Conservation (phyloP, 2,113 vertebrate genomes). For the Erythrolamprus reginae region DNA sequence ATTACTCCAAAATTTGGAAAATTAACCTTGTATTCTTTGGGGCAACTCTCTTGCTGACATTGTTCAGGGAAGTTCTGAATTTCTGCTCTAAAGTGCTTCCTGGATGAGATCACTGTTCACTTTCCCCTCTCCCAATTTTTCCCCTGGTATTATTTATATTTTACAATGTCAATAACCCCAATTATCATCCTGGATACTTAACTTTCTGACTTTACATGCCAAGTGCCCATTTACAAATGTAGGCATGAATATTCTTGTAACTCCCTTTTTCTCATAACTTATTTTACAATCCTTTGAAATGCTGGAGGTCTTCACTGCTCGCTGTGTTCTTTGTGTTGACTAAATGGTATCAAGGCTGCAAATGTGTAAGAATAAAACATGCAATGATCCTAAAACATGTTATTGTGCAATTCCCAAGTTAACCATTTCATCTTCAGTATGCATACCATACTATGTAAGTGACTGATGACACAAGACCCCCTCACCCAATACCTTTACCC, state of each 20-base stretch:
- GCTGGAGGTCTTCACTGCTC: neutral
- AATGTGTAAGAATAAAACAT: neutral
- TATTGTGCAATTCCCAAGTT: neutral
- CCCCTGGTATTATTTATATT: neutral
- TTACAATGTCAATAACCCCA: neutral
- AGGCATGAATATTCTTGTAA: neutral
- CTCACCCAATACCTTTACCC: neutral
- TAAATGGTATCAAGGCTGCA: neutral
- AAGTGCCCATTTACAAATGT: neutral
- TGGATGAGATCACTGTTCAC: neutral
- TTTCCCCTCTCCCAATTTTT: neutral
- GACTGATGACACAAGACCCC: neutral
- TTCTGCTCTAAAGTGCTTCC: neutral
- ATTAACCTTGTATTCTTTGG: neutral
- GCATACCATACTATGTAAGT: neutral
- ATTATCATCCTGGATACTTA: neutral
- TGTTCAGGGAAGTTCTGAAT: neutral
- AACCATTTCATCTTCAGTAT: neutral
- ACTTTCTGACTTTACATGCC: neutral
- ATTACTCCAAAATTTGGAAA: neutral
- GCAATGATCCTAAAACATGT: neutral
- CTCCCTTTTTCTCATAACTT: neutral
- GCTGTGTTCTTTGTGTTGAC: neutral
- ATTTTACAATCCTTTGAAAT: neutral
- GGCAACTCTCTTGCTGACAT: neutral